These are phyloP conservation scores for Acromyrmex echinatior DNA, from an alignment of 1,140 invertebrate genomes.

Conservation along the genomic window DNA sequence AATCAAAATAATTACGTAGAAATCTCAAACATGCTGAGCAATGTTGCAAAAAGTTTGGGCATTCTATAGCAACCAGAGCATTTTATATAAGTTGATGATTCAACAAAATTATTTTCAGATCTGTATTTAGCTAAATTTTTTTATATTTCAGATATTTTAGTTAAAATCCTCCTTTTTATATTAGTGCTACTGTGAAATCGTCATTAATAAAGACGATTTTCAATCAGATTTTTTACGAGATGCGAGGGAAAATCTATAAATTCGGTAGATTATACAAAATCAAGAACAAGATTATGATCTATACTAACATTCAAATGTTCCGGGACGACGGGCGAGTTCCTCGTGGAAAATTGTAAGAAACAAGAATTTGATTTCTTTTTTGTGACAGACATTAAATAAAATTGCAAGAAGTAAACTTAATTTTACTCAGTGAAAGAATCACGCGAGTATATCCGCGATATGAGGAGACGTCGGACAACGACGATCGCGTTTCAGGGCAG, in stretches of 20 bases:
- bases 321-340: background rate
- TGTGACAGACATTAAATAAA: background rate
- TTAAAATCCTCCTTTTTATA: background rate
- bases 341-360: background rate
- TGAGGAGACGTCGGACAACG: background rate
- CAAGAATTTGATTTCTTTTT: background rate
- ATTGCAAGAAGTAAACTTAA: slow-evolving; percentile 30
- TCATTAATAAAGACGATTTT: slow-evolving; percentile 7
- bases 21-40: too few relatives aligned
- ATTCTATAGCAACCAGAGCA: too few relatives aligned
- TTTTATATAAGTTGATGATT: too few relatives aligned
- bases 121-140: too few relatives aligned
- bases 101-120: too few relatives aligned
- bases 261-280: background rate
- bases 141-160: too few relatives aligned
- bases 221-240: background rate
- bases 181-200: slow-evolving; percentile 12
- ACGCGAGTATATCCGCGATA: slow-evolving; percentile 19
- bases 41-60: too few relatives aligned
- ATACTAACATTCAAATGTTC: slow-evolving; percentile 1
- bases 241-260: background rate
- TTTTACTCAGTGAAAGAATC: slow-evolving; percentile 33
- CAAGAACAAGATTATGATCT: background rate
- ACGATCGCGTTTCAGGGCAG: background rate
- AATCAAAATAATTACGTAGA: too few relatives aligned